These are phyloP conservation scores for Physocephala rufipes DNA, from an alignment of 2,888 invertebrate genomes.

Conservation along the genomic window DNA sequence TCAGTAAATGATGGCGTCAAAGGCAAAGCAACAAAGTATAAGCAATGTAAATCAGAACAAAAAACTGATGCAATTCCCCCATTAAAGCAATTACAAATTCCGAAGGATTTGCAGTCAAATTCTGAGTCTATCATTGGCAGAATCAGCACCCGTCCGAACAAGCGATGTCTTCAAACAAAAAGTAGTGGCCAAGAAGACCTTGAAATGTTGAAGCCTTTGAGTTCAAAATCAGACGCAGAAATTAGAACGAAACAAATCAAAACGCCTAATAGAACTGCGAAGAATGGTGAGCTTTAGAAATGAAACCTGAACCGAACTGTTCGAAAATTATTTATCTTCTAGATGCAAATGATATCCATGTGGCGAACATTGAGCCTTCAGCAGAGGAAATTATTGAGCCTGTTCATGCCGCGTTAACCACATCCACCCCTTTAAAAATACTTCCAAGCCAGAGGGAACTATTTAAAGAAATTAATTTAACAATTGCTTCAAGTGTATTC, in stretches of 20 bases:
- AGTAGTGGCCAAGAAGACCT: too few species aligned
- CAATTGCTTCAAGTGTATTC: background rate
- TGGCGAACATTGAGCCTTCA: background rate
- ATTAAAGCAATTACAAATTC: too few species aligned
- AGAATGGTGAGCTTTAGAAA: background rate
- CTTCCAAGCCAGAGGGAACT: background rate
- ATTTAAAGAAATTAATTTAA: conserved; percentile 14
- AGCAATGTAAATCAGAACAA: too few species aligned
- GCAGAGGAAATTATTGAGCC: background rate
- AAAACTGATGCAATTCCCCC: too few species aligned
- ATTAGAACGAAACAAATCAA: too few species aligned
- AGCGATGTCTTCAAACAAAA: too few species aligned
- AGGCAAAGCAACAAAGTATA: too few species aligned
- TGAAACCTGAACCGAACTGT: background rate
- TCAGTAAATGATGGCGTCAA: too few species aligned
- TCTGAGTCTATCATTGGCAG: too few species aligned
- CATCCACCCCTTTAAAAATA: conserved; percentile 6
- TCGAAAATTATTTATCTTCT: background rate
- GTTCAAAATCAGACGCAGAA: too few species aligned
- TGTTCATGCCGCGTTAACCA: background rate
- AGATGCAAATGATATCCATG: background rate
- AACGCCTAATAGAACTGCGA: background rate
- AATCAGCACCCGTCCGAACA: background rate
- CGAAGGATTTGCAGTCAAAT: too few species aligned
- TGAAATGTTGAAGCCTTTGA: too few species aligned